phyloP scores from a whole-genome alignment of 2,888 invertebrate genomes.

The Agonum fuliginosum region DNA sequence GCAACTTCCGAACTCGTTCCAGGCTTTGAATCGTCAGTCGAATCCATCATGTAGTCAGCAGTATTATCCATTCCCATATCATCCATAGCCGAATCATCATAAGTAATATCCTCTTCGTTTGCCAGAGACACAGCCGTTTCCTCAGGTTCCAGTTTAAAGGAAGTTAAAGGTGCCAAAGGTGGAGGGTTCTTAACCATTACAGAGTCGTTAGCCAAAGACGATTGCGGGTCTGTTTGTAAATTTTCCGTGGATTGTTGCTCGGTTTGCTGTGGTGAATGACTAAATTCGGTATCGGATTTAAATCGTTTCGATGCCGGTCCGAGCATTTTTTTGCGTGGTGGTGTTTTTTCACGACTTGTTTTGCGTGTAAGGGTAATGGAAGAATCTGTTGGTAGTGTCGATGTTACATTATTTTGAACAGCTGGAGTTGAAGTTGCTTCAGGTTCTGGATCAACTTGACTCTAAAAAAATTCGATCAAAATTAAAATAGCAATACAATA shows the following conservation, averaged over 20 bases:
- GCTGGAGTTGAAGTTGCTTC: neutral
- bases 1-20: slow-evolving; percentile 68
- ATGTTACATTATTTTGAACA: neutral
- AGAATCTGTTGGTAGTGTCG: neutral
- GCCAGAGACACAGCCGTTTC: slow-evolving; percentile 64
- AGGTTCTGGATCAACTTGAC: slow-evolving; percentile 15
- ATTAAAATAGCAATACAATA: neutral
- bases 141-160: slow-evolving; percentile 71
- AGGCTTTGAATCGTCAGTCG: slow-evolving; percentile 69
- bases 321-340: slow-evolving; percentile 58
- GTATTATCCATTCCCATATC: slow-evolving; percentile 66
- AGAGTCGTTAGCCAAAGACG: slow-evolving; percentile 17
- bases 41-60: slow-evolving; percentile 68
- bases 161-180: slow-evolving; percentile 64
- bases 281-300: slow-evolving; percentile 42
- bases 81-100: slow-evolving; percentile 68
- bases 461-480: slow-evolving; percentile 6
- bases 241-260: neutral
- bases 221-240: slow-evolving; percentile 1
- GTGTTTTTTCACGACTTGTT: slow-evolving; percentile 42
- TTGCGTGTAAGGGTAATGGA: slow-evolving; percentile 37
- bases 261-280: neutral
- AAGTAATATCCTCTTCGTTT: slow-evolving; percentile 66
- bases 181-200: neutral
- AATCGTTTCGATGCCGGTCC: slow-evolving; percentile 62